Conservation (phyloP, 2,113 vertebrate species). For the Engystomops pustulosus region DNA sequence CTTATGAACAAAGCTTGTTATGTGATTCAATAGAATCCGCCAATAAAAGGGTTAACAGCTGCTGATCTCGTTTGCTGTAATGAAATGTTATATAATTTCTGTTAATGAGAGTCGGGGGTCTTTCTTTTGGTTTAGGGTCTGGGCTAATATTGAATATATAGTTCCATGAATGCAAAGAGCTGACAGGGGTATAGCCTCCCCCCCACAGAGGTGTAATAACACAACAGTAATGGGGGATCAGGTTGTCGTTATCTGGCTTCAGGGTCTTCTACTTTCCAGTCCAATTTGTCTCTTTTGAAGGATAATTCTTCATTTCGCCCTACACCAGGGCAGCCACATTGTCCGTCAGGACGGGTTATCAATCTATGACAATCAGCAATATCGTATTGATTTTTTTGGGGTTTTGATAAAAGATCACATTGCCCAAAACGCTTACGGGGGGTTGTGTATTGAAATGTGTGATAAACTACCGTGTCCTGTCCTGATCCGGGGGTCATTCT, state of each 20-base stretch:
- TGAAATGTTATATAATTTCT: too few relatives aligned
- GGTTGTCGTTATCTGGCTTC: not conserved
- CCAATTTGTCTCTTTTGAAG: not conserved
- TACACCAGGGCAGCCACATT: not conserved
- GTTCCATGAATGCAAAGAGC: too few relatives aligned
- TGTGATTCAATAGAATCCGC: not conserved
- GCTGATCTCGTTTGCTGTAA: too few relatives aligned
- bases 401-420: slow-evolving; percentile 18
- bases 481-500: not conserved
- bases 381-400: slow-evolving; percentile 13
- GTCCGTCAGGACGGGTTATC: not conserved
- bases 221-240: not conserved
- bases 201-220: not conserved
- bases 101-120: too few relatives aligned
- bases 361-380: slow-evolving; percentile 9
- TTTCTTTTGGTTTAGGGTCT: too few relatives aligned
- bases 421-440: not conserved
- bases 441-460: not conserved
- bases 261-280: not conserved
- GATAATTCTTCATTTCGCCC: not conserved
- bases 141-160: too few relatives aligned
- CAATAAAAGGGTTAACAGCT: not conserved
- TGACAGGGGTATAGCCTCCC: too few relatives aligned
- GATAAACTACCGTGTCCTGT: slow-evolving; percentile 5
- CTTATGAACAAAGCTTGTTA: not conserved